These are phyloP conservation scores for Hemithea aestivaria DNA, from an alignment of 2,888 invertebrate species.

Conservation along the genomic window DNA sequence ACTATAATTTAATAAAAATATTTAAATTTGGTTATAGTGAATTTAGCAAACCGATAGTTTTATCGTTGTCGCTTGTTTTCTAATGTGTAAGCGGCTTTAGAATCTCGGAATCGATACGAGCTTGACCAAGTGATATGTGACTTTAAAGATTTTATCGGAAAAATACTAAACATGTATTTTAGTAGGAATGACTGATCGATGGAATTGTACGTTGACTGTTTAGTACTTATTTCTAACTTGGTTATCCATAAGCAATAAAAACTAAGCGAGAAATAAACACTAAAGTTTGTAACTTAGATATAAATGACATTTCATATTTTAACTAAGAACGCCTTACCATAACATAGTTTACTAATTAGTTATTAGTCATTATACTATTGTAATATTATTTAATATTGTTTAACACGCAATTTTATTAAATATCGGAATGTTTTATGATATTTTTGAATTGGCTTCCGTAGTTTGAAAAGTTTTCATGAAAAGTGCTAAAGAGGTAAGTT, in stretches of 20 bases:
- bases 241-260: conserved; percentile 4
- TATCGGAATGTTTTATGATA: conserved; percentile 45
- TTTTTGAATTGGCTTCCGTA: conserved; percentile 54
- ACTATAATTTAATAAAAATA: no score
- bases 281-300: conserved; percentile 9
- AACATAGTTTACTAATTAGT: conserved; percentile 44
- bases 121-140: conserved; percentile 21
- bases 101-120: conserved; percentile 22
- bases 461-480: conserved; percentile 22
- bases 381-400: conserved; percentile 48
- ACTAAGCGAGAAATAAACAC: conserved; percentile 7
- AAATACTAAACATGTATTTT: conserved; percentile 12
- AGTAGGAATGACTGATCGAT: conserved; percentile 21
- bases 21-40: no score
- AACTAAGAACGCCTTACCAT: conserved; percentile 55
- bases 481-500: conserved; percentile 20
- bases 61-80: no score
- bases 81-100: no score
- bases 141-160: conserved; percentile 10
- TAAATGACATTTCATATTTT: conserved; percentile 18
- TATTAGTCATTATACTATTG: conserved; percentile 40
- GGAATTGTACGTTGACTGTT: conserved; percentile 13
- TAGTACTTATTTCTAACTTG: conserved; percentile 14
- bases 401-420: conserved; percentile 48
- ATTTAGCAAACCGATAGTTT: no score